Percentiles rank a stretch among this genome's conserved stretches.
These are phyloP conservation scores for Emys orbicularis DNA, from an alignment of 2,797 vertebrate genomes.

Conservation along the genomic window DNA sequence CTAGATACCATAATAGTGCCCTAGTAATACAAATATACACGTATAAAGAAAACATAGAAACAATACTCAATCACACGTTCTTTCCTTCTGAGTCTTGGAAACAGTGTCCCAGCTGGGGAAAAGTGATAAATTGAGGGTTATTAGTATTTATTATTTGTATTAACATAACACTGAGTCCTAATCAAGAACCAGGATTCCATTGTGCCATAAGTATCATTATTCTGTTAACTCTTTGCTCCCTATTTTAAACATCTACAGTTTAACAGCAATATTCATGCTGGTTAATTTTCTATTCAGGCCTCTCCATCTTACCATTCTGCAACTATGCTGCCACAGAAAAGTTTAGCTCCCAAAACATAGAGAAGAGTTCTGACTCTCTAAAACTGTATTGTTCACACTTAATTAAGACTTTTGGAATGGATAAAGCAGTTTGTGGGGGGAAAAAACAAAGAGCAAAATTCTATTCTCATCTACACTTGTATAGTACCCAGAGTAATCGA, in stretches of 20 bases:
- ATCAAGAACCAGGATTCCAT: neutral
- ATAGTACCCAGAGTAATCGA: neutral
- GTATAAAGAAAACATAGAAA: neutral
- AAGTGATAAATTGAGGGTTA: neutral
- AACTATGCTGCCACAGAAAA: slow-evolving; percentile 5
- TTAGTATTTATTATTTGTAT: neutral
- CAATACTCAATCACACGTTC: neutral
- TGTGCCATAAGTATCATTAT: neutral
- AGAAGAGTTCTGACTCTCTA: neutral
- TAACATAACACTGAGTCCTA: neutral
- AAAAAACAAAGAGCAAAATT: neutral
- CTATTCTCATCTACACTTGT: neutral
- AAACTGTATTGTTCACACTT: neutral
- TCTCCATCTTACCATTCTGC: neutral
- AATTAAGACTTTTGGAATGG: neutral
- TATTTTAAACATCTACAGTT: neutral
- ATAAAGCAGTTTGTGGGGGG: neutral
- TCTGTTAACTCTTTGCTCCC: neutral
- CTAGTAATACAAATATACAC: neutral
- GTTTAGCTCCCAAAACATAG: slow-evolving; percentile 7
- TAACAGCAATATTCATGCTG: neutral
- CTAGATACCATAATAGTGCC: neutral
- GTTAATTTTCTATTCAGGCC: neutral
- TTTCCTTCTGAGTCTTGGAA: neutral
- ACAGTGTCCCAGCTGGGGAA: neutral